Evolutionary conservation across 2,888 invertebrate genomes (phyloP), one percentile per base, ranked within the genome.

Genomic region (Hypercompe scribonia): DNA sequence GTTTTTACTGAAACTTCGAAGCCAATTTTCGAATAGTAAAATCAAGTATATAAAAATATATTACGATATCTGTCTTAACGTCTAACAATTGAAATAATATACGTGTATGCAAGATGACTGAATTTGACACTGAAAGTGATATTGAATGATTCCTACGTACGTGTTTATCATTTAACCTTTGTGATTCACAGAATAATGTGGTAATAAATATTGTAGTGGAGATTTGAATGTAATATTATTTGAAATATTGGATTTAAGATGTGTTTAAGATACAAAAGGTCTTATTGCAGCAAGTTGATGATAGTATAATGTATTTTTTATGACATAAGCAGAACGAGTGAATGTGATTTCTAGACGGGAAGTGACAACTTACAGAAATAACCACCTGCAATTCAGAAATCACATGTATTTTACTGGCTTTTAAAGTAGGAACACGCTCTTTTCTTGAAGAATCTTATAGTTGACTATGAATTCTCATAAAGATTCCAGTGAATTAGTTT

Each of bases 51-150:
- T 1, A 31, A 18, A 31, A 33, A 0, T 13, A 10, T 4, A 50
- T 5, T 13, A 46, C 31, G 8, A 46, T 67, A 3, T 7, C 0
- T 50, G 54, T 34, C 4, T 18, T 36, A 28, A 7, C 28, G 3
- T 7, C 10, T 36, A 13, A 34, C 24, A 39, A 63, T 31, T 36
- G 31, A n/a, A 72, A 72, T 68, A 72, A 64, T 72, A 31, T 68
- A 28, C 31, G 7, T 39, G 64, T 54, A 50, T 54, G 36, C 68
- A 68, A 50, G 42, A 64, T 54, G 34, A 31, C 28, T 64, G 18
- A 39, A 39, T 31, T 11, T 68, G 72, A 54, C 68, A 54, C 28
- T 68, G 64, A 68, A 64, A 64, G 61, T 28, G 28, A 50, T 68
- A 18, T 46, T 61, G 36, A 21, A 31, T 39, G 58, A 67, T 67